These are phyloP conservation scores for Ametastegia equiseti DNA, from an alignment of 2,888 invertebrate species.

Conservation along the genomic window DNA sequence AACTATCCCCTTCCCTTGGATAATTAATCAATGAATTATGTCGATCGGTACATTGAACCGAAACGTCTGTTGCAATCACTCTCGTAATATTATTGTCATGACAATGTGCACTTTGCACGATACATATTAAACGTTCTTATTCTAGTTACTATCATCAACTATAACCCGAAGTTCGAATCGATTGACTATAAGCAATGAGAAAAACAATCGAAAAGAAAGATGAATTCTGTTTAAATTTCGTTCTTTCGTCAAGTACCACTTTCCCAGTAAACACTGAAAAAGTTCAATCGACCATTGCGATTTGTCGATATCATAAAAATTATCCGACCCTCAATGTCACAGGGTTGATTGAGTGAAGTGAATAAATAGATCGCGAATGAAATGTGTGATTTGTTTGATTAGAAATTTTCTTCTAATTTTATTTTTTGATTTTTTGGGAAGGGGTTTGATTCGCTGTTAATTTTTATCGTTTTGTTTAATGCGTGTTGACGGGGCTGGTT, in stretches of 20 bases:
- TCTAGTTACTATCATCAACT: background rate
- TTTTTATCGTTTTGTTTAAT: too few species aligned
- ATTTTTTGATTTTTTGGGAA: too few species aligned
- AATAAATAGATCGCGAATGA: too few species aligned
- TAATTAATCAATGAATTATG: background rate
- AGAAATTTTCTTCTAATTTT: too few species aligned
- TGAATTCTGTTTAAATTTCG: background rate
- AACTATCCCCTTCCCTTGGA: background rate
- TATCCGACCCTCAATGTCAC: too few species aligned
- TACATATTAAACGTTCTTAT: background rate
- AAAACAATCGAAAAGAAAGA: background rate
- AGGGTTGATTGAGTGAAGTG: too few species aligned
- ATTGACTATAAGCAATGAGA: background rate
- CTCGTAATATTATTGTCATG: constrained; percentile 12
- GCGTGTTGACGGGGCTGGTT: too few species aligned
- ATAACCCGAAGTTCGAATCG: background rate
- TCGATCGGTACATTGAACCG: background rate
- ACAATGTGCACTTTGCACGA: constrained; percentile 1
- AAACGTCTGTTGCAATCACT: background rate
- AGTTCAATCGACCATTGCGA: background rate
- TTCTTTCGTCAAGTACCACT: background rate
- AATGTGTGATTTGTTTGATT: too few species aligned
- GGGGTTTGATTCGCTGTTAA: too few species aligned
- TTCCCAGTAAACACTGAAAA: background rate
- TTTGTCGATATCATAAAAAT: constrained; percentile 8